Base-by-base conservation (phyloP, 1,140 invertebrate species). In the Halesus radiatus region DNA sequence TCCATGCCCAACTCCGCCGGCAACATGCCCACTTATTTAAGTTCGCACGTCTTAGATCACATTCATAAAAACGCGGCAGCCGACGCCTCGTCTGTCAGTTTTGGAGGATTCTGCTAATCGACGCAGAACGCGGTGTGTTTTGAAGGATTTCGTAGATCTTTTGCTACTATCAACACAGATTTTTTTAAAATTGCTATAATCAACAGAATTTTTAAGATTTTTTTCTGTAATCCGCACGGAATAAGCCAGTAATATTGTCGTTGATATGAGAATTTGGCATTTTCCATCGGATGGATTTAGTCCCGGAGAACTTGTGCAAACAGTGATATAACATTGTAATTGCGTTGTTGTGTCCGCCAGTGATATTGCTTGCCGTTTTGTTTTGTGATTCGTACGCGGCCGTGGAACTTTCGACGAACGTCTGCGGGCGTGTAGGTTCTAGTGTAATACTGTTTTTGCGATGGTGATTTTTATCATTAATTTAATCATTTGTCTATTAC, bases 21-120 rank as follows among this genome's bases (percentile, higher is more conserved):
- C 52, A 82, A 81, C 74, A 83, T 81, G 81, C 81, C 81, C n/a
- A 84, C 82, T 20, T 84, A 84, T 76, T 70, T 84, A n/a, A 83
- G 78, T 66, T 84, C 83, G 26, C 84, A 83, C 77, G 80, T 83
- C 18, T 70, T 84, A 18, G 83, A 84, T 78, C 83, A 84, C 70
- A 83, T 84, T 83, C 88, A 90, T 85, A 89, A 89, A 85, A 87
- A 86, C 85, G 88, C 86, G 81, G 88, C 88, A 83, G 86, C 87
- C 80, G 81, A 85, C 60, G 84, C 79, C 72, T 88, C 88, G 60
- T 88, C 88, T 74, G 89, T 89, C 78, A 88, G 88, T 85, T 90
- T 90, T 86, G 87, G 87, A 80, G 88, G 89, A 79, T 90, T 89
- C 86, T 90, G 89, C 85, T 90, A 89, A 88, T 85, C 18, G 32